phyloP scores from a whole-genome alignment of 2,113 vertebrate genomes.

The Empidonax traillii region DNA sequence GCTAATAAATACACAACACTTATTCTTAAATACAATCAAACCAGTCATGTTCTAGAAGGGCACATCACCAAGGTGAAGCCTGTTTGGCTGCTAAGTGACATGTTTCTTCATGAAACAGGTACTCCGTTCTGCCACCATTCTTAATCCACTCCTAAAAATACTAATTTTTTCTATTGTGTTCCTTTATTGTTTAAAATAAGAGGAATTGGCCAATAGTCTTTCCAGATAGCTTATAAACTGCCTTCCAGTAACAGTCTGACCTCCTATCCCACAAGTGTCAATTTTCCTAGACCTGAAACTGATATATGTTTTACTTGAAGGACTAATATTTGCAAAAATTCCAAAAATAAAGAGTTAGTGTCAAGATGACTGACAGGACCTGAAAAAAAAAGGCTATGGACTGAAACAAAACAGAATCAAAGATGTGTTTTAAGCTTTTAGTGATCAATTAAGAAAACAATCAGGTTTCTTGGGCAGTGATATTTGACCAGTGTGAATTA shows the following conservation, averaged over 20 bases:
- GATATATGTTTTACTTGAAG: neutral
- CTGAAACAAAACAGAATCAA: neutral
- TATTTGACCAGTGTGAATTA: neutral
- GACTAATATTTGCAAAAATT: neutral
- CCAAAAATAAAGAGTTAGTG: neutral
- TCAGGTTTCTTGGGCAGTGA: neutral
- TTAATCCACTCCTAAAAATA: neutral
- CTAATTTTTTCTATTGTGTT: neutral
- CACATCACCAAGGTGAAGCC: neutral
- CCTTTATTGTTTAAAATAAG: neutral
- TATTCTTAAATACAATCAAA: neutral
- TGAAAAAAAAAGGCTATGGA: no score
- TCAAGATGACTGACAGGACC: neutral
- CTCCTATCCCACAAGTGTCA: neutral
- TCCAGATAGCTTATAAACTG: neutral
- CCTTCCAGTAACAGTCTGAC: neutral
- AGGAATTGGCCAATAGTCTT: neutral
- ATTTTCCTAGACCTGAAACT: neutral
- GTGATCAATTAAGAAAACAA: neutral
- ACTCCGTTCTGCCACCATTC: neutral
- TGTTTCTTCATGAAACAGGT: neutral
- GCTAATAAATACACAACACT: neutral
- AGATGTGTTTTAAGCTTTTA: neutral
- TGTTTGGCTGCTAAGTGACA: neutral
- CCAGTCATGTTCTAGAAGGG: accelerated